Base-by-base conservation (phyloP, 1,140 invertebrate genomes). In the Elymnias hypermnestra region DNA sequence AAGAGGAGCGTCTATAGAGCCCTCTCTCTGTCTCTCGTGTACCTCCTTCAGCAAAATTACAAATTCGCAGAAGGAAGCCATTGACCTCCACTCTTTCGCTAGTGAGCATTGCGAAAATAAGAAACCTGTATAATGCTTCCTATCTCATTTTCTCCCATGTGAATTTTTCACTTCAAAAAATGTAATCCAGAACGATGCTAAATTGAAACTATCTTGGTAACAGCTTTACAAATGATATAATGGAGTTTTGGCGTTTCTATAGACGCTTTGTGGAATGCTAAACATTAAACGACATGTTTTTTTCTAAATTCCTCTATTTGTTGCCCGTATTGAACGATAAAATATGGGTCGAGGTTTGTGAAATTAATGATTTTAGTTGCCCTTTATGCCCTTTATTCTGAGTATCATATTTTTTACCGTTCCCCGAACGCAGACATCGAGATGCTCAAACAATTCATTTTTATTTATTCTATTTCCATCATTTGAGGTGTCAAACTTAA, bases 301-400 rank as follows among this genome's bases (percentile, higher is more conserved):
- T 39, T 39, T 29, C 39, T 26, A 19, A 42, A 42, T 31, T 29
- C 28, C 14, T 33, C 45, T 48, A 48, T 48, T 48, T 40, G 25
- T 19, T 38, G 54, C 33, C 39, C 53, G 65, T 52, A 63, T 63
- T 55, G 50, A 59, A 68, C 57, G 64, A 70, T 72, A 70, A 72
- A 72, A 72, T 72, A 63, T 63, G 58, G 68, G 63, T 64, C 57
- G 58, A 52, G 48, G 57, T 52, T 41, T 31, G 43, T 44, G 36
- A 57, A 61, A 58, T 66, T 63, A 61, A 66, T 66, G 63, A 59
- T 55, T 51, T 50, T 15, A 33, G 41, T 43, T 43, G 55, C 41
- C 55, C 62, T 53, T 45, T 22, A 5, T 40, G 54, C 52, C 57
- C 62, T 62, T 63, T 49, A 45, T 57, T 65, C 62, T 17, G 35